A percentile compares a stretch with the other conserved stretches of the same genome.
Evolutionary conservation across 1,140 invertebrate genomes (phyloP).

Genomic region (Diorhabda elongata): DNA sequence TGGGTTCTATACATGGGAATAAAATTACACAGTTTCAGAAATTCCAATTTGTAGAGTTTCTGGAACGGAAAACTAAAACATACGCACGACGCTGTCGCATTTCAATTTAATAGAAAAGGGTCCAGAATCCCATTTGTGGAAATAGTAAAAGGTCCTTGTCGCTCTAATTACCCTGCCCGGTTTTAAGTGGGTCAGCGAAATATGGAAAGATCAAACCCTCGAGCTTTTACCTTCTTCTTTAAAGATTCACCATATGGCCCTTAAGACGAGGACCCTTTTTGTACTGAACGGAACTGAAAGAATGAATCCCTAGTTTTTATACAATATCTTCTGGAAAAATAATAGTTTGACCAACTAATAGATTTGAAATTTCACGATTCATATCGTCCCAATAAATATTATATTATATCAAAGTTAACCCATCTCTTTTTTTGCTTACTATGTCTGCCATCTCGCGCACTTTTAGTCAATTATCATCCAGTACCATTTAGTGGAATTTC

Average conservation of each 20-base stretch:
- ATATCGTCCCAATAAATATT: too few species aligned
- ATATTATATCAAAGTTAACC: too few species aligned
- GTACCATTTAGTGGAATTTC: too few species aligned
- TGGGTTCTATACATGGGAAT: too few species aligned
- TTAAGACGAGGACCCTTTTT: background rate
- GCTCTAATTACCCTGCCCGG: slow-evolving; percentile 19
- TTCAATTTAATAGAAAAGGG: slow-evolving; percentile 6
- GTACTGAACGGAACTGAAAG: background rate
- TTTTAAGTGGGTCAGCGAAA: slow-evolving; percentile 18
- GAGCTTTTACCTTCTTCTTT: slow-evolving; percentile 8
- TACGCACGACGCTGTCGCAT: background rate
- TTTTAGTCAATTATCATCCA: too few species aligned
- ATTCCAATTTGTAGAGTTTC: background rate
- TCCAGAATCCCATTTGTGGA: background rate
- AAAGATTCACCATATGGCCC: slow-evolving; percentile 15
- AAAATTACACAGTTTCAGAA: background rate
- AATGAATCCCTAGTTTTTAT: slow-evolving; percentile 15
- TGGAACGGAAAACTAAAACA: background rate
- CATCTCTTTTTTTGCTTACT: too few species aligned
- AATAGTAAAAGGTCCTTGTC: slow-evolving; percentile 4
- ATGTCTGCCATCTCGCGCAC: too few species aligned
- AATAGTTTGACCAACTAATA: too few species aligned
- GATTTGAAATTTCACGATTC: too few species aligned
- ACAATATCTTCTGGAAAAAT: background rate
- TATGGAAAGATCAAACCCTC: slow-evolving; percentile 1